phyloP scores from a whole-genome alignment of 2,888 invertebrate genomes.

The Aphidius colemani region DNA sequence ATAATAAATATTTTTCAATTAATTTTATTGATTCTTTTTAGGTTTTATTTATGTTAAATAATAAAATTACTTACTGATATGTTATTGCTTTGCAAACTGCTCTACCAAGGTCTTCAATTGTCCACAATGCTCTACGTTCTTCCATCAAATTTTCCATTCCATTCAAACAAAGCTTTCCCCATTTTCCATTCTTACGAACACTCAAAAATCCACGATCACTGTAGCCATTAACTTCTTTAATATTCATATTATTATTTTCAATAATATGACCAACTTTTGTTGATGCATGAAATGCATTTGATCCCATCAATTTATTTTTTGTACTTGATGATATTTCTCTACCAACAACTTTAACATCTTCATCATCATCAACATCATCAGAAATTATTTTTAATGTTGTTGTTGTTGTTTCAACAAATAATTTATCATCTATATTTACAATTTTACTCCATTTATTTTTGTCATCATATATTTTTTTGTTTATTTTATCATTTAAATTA shows the following conservation, averaged over 20 bases:
- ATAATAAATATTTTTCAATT: background rate
- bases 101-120: slow-evolving; percentile 72
- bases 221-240: slow-evolving; percentile 51
- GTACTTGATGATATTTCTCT: slow-evolving; percentile 44
- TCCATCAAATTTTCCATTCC: slow-evolving; percentile 68
- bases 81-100: slow-evolving; percentile 79
- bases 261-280: slow-evolving; percentile 33
- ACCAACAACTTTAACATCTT: slow-evolving; percentile 34
- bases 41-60: background rate
- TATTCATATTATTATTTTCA: slow-evolving; percentile 27
- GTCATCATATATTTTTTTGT: slow-evolving; percentile 11
- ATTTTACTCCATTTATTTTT: background rate
- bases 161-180: slow-evolving; percentile 79
- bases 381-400: slow-evolving; percentile 43
- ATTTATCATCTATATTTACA: slow-evolving; percentile 39
- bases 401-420: slow-evolving; percentile 46
- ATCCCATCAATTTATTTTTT: slow-evolving; percentile 30
- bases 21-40: background rate
- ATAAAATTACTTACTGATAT: slow-evolving; percentile 65
- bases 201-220: slow-evolving; percentile 69
- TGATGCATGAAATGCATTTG: slow-evolving; percentile 35
- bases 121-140: slow-evolving; percentile 66
- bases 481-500: too few species aligned
- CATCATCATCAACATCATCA: slow-evolving; percentile 22
- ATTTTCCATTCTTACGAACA: slow-evolving; percentile 74